These are phyloP conservation scores for Scolopax rusticola DNA, from an alignment of 2,797 vertebrate species.

Conservation along the genomic window DNA sequence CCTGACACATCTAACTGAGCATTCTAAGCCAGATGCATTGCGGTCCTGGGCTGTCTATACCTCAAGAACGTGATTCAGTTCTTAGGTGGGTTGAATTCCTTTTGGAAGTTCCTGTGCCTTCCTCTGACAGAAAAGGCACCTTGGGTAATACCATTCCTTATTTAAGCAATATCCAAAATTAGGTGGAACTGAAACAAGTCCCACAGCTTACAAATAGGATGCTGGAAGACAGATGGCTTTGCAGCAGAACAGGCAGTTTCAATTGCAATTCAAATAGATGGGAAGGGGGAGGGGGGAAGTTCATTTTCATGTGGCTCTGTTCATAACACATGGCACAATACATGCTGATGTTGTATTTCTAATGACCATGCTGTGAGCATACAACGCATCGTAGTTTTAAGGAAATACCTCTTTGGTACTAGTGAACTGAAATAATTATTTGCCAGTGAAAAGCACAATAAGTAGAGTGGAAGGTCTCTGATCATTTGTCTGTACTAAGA, in stretches of 20 bases:
- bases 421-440: constrained; percentile 26
- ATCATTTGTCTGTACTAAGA: constrained; percentile 17
- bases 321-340: background rate
- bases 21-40: background rate
- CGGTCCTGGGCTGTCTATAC: background rate
- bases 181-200: constrained; percentile 7
- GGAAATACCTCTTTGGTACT: background rate
- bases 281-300: background rate
- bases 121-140: background rate
- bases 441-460: background rate
- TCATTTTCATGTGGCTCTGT: background rate
- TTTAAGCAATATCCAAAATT: background rate
- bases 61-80: background rate
- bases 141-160: background rate
- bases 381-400: background rate
- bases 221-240: background rate
- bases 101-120: background rate
- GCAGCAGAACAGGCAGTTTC: background rate
- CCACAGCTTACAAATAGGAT: background rate
- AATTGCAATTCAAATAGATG: background rate
- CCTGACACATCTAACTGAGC: background rate
- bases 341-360: background rate
- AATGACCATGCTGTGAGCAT: background rate
- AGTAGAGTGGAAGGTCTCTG: background rate
- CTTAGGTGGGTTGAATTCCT: background rate